Base-by-base conservation (phyloP, 2,888 invertebrate species). In the Trichopoda pennipes region DNA sequence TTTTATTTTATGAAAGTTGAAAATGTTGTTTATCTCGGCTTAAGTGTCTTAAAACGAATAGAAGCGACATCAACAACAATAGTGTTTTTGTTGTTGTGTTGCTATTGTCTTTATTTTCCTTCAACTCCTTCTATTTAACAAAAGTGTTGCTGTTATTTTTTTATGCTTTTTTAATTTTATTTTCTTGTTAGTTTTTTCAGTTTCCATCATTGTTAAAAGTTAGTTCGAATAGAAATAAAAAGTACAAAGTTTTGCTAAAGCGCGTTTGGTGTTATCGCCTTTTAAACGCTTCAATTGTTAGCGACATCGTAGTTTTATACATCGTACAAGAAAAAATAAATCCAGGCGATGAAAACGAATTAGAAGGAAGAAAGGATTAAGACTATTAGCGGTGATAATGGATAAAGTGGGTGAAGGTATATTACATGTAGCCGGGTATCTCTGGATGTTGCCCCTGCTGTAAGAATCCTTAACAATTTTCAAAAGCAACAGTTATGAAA, bases 261-360 rank as follows among this genome's bases (percentile, higher is more conserved):
- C 66, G 64, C 74, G 76, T 84, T 84, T 78, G 81, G 70, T 78
- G 72, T 84, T 84, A 84, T 85, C 82, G 81, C 80, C 73, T 84
- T 84, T 85, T 85, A 85, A 85, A 85, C 75, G 85, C 84, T 81
- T 81, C 60, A 84, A 83, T 80, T 81, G 76, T 73, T 58, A 53
- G 38, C 55, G 60, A 63, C 75, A 76, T 47, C 51, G 64, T 38
- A 53, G 35, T 44, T 64, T 38, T 51, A 14, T 51, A 49, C 60
- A 28, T 66, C 51, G 58, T 68, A 19, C 9, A 51, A 19, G 8
- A 23, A 63, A 42, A 42, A 19, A 51, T 55, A 64, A 56, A 64
- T 10, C 6, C 19, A 61, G 19, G 21, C 53, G 61, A 53, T 47
- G 44, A 68, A n/a, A n/a, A 32, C 19, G n/a, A 32, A 63, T 23